phyloP scores from a whole-genome alignment of 2,888 invertebrate genomes.

The Axea sp. region DNA sequence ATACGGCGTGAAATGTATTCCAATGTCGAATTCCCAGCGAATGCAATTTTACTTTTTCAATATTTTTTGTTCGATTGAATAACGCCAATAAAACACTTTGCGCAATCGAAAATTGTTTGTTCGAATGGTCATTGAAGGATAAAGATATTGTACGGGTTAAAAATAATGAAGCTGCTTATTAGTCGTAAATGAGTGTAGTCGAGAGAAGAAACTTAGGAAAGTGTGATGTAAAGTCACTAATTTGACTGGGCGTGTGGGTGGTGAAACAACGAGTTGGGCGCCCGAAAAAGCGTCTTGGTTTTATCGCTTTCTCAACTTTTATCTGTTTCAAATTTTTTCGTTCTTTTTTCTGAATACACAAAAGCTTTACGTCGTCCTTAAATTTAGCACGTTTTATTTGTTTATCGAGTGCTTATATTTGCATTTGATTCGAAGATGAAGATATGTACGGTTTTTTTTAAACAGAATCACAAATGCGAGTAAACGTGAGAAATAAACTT shows the following conservation, averaged over 20 bases:
- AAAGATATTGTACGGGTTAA: slow-evolving; percentile 28
- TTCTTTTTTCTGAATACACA: too few species aligned
- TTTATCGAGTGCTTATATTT: too few species aligned
- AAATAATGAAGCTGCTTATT: slow-evolving; percentile 21
- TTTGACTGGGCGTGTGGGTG: slow-evolving; percentile 22
- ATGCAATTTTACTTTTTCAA: too few species aligned
- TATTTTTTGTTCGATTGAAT: neutral
- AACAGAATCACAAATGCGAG: too few species aligned
- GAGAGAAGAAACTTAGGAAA: slow-evolving; percentile 21
- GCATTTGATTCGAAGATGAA: too few species aligned
- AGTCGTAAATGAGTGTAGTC: slow-evolving; percentile 18
- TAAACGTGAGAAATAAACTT: too few species aligned
- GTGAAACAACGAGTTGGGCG: slow-evolving; percentile 18
- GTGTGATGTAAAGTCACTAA: slow-evolving; percentile 28
- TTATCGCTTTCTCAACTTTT: slow-evolving; percentile 19
- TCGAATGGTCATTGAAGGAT: slow-evolving; percentile 17
- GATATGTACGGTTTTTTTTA: too few species aligned
- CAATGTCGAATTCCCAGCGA: slow-evolving; percentile 11
- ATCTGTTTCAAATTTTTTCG: neutral
- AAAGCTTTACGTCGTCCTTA: too few species aligned
- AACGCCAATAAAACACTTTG: slow-evolving; percentile 24
- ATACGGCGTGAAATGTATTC: slow-evolving; percentile 36
- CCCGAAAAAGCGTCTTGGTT: slow-evolving; percentile 10
- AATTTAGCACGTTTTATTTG: too few species aligned
- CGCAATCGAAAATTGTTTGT: slow-evolving; percentile 14